These are phyloP conservation scores for Hymenopus coronatus DNA, from an alignment of 2,888 invertebrate genomes.

Conservation along the genomic window DNA sequence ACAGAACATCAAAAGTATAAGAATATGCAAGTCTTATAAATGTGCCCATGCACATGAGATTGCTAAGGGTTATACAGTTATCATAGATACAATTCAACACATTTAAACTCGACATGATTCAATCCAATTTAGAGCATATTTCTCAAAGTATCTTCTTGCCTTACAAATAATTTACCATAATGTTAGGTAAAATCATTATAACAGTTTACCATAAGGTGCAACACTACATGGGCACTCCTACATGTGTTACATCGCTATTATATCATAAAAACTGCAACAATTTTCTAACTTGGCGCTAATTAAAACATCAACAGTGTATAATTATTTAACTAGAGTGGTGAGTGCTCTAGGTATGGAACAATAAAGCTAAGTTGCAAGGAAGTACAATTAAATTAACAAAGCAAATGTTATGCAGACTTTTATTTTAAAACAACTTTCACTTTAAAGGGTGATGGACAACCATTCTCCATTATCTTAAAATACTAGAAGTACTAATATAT, in stretches of 20 bases:
- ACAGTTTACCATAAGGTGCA: neutral
- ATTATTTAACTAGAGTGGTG: neutral
- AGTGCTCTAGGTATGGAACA: neutral
- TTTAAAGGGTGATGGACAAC: neutral
- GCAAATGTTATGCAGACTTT: neutral
- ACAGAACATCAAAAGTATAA: neutral
- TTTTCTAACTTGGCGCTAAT: neutral
- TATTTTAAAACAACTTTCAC: neutral
- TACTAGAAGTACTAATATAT: neutral
- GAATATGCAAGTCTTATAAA: neutral
- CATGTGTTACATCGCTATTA: neutral
- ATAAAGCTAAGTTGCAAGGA: neutral
- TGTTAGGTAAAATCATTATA: neutral
- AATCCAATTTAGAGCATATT: neutral
- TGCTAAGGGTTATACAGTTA: neutral
- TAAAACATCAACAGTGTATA: neutral
- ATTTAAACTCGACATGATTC: neutral
- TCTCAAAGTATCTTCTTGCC: neutral
- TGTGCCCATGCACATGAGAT: neutral
- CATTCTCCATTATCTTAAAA: neutral
- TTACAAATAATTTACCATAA: neutral
- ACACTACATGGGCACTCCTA: neutral
- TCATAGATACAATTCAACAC: too few relatives aligned
- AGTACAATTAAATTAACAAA: neutral
- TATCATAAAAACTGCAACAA: neutral